phyloP scores from a whole-genome alignment of 2,797 vertebrate species.

The Dipus sagitta region DNA sequence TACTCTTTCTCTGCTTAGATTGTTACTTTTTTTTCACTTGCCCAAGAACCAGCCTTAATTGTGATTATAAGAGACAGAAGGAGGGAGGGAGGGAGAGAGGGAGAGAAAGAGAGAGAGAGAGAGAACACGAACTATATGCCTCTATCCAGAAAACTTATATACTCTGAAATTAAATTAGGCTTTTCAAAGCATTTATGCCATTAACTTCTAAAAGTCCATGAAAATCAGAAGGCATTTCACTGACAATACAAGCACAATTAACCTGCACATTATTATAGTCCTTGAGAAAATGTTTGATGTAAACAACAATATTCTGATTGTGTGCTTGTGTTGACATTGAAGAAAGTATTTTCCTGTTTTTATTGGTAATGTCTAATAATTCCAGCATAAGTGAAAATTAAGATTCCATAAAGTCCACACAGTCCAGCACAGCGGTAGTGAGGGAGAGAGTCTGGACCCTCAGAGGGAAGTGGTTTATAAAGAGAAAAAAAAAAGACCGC shows the following conservation, averaged over 20 bases:
- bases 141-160: conserved; percentile 35
- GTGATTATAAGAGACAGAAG: conserved; percentile 27
- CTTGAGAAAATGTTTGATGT: not conserved
- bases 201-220: conserved; percentile 51
- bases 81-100: not conserved
- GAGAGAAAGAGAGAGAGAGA: not conserved
- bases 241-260: not conserved
- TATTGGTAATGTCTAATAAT: conserved; percentile 39
- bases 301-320: conserved; percentile 32
- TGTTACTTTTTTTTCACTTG: conserved; percentile 20
- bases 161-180: conserved; percentile 51
- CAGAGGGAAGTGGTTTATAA: no score
- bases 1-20: not conserved
- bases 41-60: conserved; percentile 40
- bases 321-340: not conserved
- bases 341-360: conserved; percentile 40
- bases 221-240: conserved; percentile 44
- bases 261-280: not conserved
- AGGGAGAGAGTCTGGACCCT: no score
- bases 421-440: no score
- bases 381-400: conserved; percentile 27
- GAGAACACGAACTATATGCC: conserved; percentile 10
- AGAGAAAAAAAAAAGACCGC: no score
- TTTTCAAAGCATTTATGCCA: conserved; percentile 5
- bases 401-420: not conserved